phyloP scores from a whole-genome alignment of 2,797 vertebrate species.

The Pempheris klunzingeri region DNA sequence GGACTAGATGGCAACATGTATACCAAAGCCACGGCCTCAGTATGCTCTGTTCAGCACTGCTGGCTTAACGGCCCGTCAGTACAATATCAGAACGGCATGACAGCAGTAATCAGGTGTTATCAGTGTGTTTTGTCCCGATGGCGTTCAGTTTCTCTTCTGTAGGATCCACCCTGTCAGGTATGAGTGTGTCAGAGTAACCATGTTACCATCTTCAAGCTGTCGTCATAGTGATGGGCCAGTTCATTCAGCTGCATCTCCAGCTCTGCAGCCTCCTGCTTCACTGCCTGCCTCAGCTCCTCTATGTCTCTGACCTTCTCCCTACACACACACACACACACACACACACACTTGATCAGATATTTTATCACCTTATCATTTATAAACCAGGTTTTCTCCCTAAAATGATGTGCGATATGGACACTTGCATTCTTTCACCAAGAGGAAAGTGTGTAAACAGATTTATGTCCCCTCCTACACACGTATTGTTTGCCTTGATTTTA shows the following conservation, averaged over 20 bases:
- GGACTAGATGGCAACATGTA: too few relatives aligned
- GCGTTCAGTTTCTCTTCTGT: neutral
- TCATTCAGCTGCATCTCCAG: conserved; percentile 81
- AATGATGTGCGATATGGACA: too few relatives aligned
- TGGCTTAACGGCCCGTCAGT: neutral
- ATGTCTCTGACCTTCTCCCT: conserved; percentile 78
- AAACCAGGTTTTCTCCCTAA: too few relatives aligned
- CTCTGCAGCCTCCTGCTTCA: conserved; percentile 78
- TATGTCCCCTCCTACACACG: too few relatives aligned
- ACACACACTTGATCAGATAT: too few relatives aligned
- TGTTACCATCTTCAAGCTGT: conserved; percentile 79
- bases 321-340: neutral
- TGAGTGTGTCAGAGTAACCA: neutral
- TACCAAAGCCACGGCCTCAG: too few relatives aligned
- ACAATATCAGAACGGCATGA: neutral
- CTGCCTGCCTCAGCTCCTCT: conserved; percentile 74
- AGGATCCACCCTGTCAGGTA: neutral
- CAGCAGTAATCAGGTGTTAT: neutral
- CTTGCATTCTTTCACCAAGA: too few relatives aligned
- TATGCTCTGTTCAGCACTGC: neutral
- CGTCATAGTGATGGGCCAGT: conserved; percentile 76
- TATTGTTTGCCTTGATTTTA: neutral
- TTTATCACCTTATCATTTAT: too few relatives aligned
- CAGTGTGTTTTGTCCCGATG: neutral
- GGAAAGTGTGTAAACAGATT: too few relatives aligned